phyloP scores from a whole-genome alignment of 2,797 vertebrate species.

The Acomys russatus region DNA sequence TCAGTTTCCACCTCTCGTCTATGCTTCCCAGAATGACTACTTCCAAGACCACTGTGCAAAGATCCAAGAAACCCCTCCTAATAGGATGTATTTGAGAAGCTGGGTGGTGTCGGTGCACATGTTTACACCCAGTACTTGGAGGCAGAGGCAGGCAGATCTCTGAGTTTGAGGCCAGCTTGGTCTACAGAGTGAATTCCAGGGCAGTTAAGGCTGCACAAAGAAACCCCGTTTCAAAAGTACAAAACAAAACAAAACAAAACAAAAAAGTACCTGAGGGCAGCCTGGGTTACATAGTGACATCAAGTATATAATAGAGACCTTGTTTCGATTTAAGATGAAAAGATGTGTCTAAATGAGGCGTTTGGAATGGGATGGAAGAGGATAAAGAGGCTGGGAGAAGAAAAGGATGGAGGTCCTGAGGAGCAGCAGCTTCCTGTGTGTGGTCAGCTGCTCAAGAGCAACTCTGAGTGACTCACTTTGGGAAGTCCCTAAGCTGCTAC shows the following conservation, averaged over 20 bases:
- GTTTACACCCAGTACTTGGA: no score
- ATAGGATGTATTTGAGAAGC: background rate
- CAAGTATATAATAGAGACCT: background rate
- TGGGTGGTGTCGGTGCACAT: no score
- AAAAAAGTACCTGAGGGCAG: background rate
- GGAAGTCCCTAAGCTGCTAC: constrained; percentile 83
- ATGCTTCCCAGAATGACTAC: background rate
- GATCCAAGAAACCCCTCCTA: background rate
- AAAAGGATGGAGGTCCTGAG: constrained; percentile 50
- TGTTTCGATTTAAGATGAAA: background rate
- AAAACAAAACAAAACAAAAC: no score
- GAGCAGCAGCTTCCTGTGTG: constrained; percentile 56
- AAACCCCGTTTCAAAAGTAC: no score
- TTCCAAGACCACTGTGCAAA: background rate
- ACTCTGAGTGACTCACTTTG: constrained; percentile 83
- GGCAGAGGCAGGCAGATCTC: no score
- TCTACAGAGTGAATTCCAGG: no score
- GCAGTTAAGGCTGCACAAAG: no score
- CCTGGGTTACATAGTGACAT: background rate
- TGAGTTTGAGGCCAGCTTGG: no score
- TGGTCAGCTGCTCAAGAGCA: constrained; percentile 83
- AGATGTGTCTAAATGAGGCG: background rate
- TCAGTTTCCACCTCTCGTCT: background rate
- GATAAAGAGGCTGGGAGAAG: background rate
- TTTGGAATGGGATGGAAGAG: background rate